Evolutionary conservation across 30 jellyfish, hydroid and myxozoan genomes (phyloP).

Genomic region (Nemopilema nomurai): DNA sequence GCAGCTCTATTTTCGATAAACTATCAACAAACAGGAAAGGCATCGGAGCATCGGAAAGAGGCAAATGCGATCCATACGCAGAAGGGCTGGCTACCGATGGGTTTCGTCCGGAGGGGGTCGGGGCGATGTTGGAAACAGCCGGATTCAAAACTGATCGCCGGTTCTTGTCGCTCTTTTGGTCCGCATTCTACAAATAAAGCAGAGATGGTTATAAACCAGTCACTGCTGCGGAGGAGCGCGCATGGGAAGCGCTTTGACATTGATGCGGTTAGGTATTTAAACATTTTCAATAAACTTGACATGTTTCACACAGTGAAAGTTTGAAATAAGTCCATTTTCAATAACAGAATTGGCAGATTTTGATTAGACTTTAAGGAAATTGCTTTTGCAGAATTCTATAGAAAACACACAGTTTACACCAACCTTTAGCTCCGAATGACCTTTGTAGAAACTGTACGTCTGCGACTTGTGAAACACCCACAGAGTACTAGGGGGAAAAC

Average conservation of each 20-base stretch:
- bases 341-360: no score
- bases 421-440: slow-evolving; percentile 78
- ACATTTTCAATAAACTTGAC: no score
- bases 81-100: slow-evolving; percentile 62
- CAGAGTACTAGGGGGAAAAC: slow-evolving; percentile 47
- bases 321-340: no score
- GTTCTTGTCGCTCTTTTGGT: slow-evolving; percentile 65
- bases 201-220: no score
- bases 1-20: slow-evolving; percentile 72
- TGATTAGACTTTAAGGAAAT: no score
- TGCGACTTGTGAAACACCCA: slow-evolving; percentile 86
- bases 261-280: no score
- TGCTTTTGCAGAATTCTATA: no score
- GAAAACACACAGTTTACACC: no score
- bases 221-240: no score
- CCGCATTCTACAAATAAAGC: slow-evolving; percentile 47
- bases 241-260: no score
- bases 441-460: slow-evolving; percentile 69
- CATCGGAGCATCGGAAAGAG: slow-evolving; percentile 63
- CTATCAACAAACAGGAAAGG: slow-evolving; percentile 88
- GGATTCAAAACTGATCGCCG: slow-evolving; percentile 61
- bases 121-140: slow-evolving; percentile 48
- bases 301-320: no score
- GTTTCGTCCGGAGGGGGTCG: slow-evolving; percentile 71
- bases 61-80: slow-evolving; percentile 69